Base-by-base conservation (phyloP, 2,113 vertebrate genomes). In the Rhipidura dahli region DNA sequence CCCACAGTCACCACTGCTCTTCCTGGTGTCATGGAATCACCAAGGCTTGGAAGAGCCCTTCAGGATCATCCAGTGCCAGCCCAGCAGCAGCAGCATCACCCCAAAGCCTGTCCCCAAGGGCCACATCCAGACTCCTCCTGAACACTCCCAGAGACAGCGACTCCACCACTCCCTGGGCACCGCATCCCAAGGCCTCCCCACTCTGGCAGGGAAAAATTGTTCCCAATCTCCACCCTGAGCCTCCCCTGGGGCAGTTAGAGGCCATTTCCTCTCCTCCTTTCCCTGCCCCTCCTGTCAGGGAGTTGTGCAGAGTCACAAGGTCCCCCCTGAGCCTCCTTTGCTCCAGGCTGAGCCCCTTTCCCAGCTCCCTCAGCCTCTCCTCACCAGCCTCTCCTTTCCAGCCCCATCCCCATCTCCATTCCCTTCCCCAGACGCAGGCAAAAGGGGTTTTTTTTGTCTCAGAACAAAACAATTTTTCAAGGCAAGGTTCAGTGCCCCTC, bases 31-130 rank as follows among this genome's bases (percentile, higher is more conserved):
- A 59, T 2, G 2, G 53, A 27, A 44, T 50, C 6, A 37, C 2
- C 31, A 17, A 4, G 17, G 4, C 0, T 49, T 2, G 44, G 51
- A 13, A 57, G 8, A 35, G 24, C 1, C 10, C 10, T 1, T 0
- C 8, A 35, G 51, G 24, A 11, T 1, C 70, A 2, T 0, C 50
- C 82, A 65, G 69, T 10, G 28, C n/a, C 57, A 53, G 12, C 65
- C 31, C 35, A 71, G 56, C 2, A 0, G 1, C 81, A 53, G 2
- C 81, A 83, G n/a, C 39, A 54, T 1, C 70, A 27, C 30, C 54
- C 50, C 82, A n/a, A 40, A 9, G 11, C 60, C n/a, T 65, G 82
- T 56, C 70, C 82, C 82, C 70, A 73, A 16, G 69, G 51, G 81
- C 68, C 81, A 73, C 69, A 22, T 6, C 40, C 81, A 73, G 57